These are phyloP conservation scores for Sepioteuthis lessoniana DNA, from an alignment of 2,888 invertebrate genomes.

Conservation along the genomic window DNA sequence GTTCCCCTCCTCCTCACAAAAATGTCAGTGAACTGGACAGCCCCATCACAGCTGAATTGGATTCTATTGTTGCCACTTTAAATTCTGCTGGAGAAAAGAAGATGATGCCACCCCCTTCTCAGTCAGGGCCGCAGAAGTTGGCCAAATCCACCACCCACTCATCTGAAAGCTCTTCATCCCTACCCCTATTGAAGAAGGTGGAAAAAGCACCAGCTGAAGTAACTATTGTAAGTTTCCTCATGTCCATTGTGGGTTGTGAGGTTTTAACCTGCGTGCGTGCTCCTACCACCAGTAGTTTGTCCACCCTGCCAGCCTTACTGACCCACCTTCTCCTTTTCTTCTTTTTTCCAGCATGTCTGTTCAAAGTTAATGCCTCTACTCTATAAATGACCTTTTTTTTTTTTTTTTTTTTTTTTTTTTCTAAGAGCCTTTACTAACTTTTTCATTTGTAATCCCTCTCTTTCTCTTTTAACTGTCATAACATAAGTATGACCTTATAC, in stretches of 20 bases:
- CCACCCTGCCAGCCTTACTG: neutral
- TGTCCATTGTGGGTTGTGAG: constrained; percentile 41
- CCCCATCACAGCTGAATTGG: constrained; percentile 41
- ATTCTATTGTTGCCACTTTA: constrained; percentile 38
- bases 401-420: too few species aligned
- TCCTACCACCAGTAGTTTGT: neutral
- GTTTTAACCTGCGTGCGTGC: constrained; percentile 25
- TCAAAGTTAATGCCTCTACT: neutral
- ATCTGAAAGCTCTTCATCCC: constrained; percentile 38
- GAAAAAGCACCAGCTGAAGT: constrained; percentile 41
- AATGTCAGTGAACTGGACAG: neutral
- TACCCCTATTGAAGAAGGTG: neutral
- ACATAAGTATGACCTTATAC: too few species aligned
- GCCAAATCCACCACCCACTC: neutral
- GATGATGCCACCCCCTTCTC: constrained; percentile 43
- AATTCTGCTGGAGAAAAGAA: constrained; percentile 44
- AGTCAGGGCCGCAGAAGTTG: neutral
- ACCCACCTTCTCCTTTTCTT: constrained; percentile 13
- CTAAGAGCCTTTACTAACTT: neutral
- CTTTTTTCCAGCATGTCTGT: neutral
- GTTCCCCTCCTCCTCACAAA: neutral
- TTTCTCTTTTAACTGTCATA: too few species aligned
- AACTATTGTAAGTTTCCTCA: constrained; percentile 46
- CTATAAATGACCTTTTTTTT: neutral
- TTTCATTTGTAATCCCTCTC: neutral